phyloP scores from a whole-genome alignment of 2,888 invertebrate genomes.

The Anagyrus pseudococci region DNA sequence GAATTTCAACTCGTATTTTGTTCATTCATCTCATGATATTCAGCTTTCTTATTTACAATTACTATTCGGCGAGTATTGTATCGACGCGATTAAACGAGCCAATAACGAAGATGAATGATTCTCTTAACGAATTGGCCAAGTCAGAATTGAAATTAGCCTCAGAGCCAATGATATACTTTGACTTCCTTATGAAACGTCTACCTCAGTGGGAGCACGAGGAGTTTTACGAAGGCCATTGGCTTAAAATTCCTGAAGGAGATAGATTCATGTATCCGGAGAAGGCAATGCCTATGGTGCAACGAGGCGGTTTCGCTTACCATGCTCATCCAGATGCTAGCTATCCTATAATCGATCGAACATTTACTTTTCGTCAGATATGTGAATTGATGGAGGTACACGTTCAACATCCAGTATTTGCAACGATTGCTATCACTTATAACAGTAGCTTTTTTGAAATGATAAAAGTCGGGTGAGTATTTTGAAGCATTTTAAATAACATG shows the following conservation, averaged over 20 bases:
- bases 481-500: neutral
- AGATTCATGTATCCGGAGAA: conserved; percentile 46
- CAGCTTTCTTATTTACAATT: conserved; percentile 52
- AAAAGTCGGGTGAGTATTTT: conserved; percentile 12
- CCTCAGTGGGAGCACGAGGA: conserved; percentile 47
- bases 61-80: conserved; percentile 54
- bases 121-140: conserved; percentile 47
- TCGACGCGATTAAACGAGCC: conserved; percentile 52
- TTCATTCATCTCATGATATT: conserved; percentile 49
- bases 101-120: conserved; percentile 54
- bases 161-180: conserved; percentile 48
- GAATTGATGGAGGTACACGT: conserved; percentile 52
- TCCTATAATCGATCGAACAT: conserved; percentile 48
- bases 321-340: conserved; percentile 51
- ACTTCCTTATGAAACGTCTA: conserved; percentile 40
- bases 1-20: conserved; percentile 47
- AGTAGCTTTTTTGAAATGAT: conserved; percentile 35
- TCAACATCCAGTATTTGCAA: conserved; percentile 24
- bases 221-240: conserved; percentile 41
- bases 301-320: conserved; percentile 53
- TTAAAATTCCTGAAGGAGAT: conserved; percentile 44
- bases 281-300: conserved; percentile 46
- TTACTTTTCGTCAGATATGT: conserved; percentile 50
- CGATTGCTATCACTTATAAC: conserved; percentile 42
- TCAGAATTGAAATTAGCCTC: conserved; percentile 47